Evolutionary conservation across 2,888 invertebrate species (phyloP).

Genomic region (Labia minor): DNA sequence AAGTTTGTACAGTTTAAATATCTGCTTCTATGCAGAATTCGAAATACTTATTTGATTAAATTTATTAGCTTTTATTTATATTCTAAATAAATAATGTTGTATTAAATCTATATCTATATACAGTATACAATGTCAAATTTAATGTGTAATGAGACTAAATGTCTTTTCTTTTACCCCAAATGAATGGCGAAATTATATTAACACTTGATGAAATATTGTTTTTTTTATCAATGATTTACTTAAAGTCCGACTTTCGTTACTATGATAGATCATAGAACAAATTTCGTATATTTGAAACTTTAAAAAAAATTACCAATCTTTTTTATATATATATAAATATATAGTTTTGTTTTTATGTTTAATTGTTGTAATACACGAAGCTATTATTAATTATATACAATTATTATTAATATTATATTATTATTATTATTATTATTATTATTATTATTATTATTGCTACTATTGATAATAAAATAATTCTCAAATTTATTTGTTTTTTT

Average conservation of each 20-base stretch:
- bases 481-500: not conserved
- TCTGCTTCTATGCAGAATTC: not conserved
- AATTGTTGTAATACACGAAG: constrained; percentile 13
- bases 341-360: constrained; percentile 7
- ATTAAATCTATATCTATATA: not conserved
- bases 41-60: constrained; percentile 7
- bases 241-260: not conserved
- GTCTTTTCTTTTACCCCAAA: not conserved
- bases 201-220: not conserved
- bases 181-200: not conserved
- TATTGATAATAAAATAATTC: constrained; percentile 13
- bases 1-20: not conserved
- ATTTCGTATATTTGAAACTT: not conserved
- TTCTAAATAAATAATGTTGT: constrained; percentile 5
- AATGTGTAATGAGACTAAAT: constrained; percentile 13
- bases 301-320: not conserved
- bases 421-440: constrained; percentile 13
- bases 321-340: not conserved
- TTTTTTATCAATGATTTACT: not conserved
- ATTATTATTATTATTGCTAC: constrained; percentile 13
- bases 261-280: not conserved
- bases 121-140: constrained; percentile 13
- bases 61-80: constrained; percentile 13
- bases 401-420: not conserved
- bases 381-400: constrained; percentile 13